phyloP scores from a whole-genome alignment of 2,113 vertebrate species.

The Sardina pilchardus region DNA sequence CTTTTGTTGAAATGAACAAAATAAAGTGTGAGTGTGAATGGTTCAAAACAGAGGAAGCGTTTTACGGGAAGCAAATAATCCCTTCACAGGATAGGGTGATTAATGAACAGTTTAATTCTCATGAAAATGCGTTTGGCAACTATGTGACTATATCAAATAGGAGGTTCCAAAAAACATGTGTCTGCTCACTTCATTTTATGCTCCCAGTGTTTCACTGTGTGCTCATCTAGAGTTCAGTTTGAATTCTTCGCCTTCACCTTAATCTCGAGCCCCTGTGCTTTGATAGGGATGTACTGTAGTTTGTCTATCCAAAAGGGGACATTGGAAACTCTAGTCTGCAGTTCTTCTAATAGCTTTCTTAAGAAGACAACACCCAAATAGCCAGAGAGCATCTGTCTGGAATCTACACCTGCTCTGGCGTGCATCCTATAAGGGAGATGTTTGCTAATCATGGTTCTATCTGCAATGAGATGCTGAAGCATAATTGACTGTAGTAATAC shows the following conservation, averaged over 20 bases:
- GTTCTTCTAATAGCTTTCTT: background rate
- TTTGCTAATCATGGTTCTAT: background rate
- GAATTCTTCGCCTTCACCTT: background rate
- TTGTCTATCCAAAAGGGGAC: background rate
- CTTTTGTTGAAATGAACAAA: background rate
- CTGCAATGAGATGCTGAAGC: background rate
- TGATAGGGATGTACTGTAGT: background rate
- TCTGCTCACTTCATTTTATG: background rate
- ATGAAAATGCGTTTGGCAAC: background rate
- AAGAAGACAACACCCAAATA: background rate
- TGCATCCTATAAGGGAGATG: background rate
- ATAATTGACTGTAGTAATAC: constrained; percentile 44
- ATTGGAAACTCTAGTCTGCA: constrained; percentile 6
- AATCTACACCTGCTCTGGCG: background rate
- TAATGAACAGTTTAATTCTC: background rate
- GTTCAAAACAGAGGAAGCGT: background rate
- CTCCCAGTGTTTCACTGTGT: background rate
- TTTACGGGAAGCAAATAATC: constrained; percentile 43
- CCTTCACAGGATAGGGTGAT: constrained; percentile 23
- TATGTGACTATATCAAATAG: background rate
- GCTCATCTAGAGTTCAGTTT: too few species aligned
- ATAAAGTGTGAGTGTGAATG: background rate
- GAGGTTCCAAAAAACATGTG: background rate
- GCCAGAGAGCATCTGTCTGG: background rate
- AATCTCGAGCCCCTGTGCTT: background rate